A percentile compares a stretch with the other conserved stretches of the same genome.
phyloP scores from a whole-genome alignment of 92 coral and sea anemone genomes.

The Ricordea florida region DNA sequence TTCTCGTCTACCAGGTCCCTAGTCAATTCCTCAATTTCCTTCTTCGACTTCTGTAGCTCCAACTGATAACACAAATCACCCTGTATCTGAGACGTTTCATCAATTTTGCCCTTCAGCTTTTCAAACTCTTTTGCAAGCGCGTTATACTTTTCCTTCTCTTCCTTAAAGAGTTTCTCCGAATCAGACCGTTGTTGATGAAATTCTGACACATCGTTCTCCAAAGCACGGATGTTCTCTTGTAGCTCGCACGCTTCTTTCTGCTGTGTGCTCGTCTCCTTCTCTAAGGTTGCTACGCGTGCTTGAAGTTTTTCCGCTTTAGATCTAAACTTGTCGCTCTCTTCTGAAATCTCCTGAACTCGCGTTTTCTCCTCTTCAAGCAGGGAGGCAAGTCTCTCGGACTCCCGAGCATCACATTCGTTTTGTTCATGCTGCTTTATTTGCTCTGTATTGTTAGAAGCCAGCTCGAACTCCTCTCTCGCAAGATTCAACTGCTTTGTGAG shows the following conservation, averaged over 20 bases:
- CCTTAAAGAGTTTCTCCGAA: conserved; percentile 1
- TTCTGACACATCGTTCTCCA: conserved; percentile 18
- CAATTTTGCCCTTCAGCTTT: not conserved
- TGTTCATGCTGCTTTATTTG: not conserved
- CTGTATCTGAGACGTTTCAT: not conserved
- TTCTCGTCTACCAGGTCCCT: conserved; percentile 40
- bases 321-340: not conserved
- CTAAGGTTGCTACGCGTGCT: not conserved
- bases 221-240: not conserved
- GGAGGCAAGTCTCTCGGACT: not conserved
- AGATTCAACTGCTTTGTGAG: not conserved
- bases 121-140: conserved; percentile 30
- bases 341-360: not conserved
- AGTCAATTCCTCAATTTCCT: not conserved
- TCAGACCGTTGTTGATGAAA: not conserved
- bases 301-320: not conserved
- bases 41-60: conserved; percentile 11
- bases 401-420: not conserved
- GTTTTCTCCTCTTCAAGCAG: conserved; percentile 2
- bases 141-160: not conserved
- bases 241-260: not conserved
- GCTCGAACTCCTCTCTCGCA: not conserved
- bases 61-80: not conserved
- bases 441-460: not conserved
- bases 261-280: not conserved